These are phyloP conservation scores for Desoria tigrina DNA, from an alignment of 2,888 invertebrate genomes.

Conservation along the genomic window DNA sequence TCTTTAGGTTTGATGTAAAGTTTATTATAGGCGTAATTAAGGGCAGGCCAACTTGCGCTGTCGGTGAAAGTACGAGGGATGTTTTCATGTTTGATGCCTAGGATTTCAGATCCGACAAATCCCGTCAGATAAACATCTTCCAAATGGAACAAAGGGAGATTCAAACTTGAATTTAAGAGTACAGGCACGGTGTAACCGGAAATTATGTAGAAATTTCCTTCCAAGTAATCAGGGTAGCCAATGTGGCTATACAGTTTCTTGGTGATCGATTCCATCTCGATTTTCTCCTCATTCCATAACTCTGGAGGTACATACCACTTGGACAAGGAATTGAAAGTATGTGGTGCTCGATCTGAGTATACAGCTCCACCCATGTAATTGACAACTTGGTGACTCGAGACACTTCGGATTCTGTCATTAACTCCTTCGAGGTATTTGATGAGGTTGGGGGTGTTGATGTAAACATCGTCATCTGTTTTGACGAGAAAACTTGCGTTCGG, in stretches of 20 bases:
- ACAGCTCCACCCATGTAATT: constrained; percentile 37
- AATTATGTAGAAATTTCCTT: constrained; percentile 41
- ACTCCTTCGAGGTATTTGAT: constrained; percentile 20
- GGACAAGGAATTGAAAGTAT: constrained; percentile 36
- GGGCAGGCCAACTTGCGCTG: constrained; percentile 30
- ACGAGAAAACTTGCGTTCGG: constrained; percentile 36
- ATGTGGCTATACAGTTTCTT: not conserved
- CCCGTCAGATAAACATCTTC: constrained; percentile 42
- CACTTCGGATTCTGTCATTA: not conserved
- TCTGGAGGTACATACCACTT: constrained; percentile 41
- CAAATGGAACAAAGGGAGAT: constrained; percentile 38
- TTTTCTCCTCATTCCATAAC: constrained; percentile 26
- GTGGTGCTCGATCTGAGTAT: constrained; percentile 28
- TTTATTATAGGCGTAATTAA: constrained; percentile 29
- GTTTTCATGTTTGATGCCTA: constrained; percentile 30
- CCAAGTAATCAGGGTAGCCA: constrained; percentile 38
- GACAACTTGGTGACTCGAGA: not conserved
- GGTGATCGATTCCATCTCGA: not conserved
- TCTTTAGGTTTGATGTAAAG: constrained; percentile 15
- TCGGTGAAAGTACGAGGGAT: constrained; percentile 36
- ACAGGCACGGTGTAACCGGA: constrained; percentile 23
- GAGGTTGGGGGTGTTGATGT: constrained; percentile 38
- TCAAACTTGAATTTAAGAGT: constrained; percentile 25
- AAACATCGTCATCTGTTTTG: constrained; percentile 45
- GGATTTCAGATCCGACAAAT: constrained; percentile 33